Percentiles rank a stretch among this genome's conserved stretches.
phyloP scores from a whole-genome alignment of 2,888 invertebrate genomes.

The Ormyrus pomaceus region DNA sequence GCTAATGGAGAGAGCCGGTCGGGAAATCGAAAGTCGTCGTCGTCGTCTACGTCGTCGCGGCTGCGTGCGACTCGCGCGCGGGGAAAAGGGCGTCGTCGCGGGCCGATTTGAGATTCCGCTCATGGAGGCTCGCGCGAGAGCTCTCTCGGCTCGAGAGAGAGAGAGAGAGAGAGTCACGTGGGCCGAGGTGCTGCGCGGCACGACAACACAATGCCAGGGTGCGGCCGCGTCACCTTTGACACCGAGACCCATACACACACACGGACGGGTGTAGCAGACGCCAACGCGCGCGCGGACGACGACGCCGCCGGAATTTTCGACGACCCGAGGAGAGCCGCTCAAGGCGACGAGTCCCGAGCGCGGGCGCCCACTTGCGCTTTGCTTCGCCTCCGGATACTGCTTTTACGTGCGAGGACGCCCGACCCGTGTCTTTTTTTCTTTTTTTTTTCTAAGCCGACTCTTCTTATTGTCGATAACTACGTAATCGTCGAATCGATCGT shows the following conservation, averaged over 20 bases:
- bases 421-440: too few species aligned
- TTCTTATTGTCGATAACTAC: too few species aligned
- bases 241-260: constrained; percentile 58
- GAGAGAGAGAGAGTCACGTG: constrained; percentile 63
- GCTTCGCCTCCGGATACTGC: too few species aligned
- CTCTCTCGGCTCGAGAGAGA: constrained; percentile 52
- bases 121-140: constrained; percentile 2
- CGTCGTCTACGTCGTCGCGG: background rate
- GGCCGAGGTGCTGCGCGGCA: constrained; percentile 64
- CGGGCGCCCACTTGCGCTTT: too few species aligned
- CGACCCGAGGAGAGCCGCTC: background rate
- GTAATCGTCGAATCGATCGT: too few species aligned
- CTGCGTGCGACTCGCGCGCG: background rate
- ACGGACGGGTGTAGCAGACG: background rate
- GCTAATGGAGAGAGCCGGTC: too few species aligned
- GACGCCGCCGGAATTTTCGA: constrained; percentile 10
- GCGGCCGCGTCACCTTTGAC: constrained; percentile 73
- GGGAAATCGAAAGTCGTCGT: constrained; percentile 37
- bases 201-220: constrained; percentile 70
- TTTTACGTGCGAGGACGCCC: background rate
- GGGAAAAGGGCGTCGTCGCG: constrained; percentile 31
- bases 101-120: constrained; percentile 36
- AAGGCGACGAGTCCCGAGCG: background rate
- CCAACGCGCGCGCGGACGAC: background rate
- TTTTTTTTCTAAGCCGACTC: too few species aligned